Evolutionary conservation across 2,113 vertebrate species (phyloP), one percentile per base, ranked within the genome.

Genomic region (Sander lucioperca): DNA sequence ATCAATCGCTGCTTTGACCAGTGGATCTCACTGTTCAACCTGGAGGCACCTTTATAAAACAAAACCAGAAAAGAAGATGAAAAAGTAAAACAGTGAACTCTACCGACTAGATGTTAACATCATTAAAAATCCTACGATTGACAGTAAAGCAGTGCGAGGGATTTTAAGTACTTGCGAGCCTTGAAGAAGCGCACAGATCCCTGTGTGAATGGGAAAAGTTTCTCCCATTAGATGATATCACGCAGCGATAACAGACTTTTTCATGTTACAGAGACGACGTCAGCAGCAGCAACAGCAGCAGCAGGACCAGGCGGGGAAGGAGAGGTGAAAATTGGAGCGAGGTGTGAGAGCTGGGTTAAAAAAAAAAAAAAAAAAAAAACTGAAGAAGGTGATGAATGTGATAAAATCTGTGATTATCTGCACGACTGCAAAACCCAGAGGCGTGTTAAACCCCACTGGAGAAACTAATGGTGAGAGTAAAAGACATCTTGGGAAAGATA

Each of bases 241-340:
- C 19, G 2, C 36, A 16, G 16, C 63, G 65, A 73, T 11, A 30
- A 69, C 43, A 43, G 10, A 74, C 10, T 36, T 27, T 11, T 69
- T 61, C 21, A 50, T 6, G 47, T 74, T 39, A 59, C 21, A 25
- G 39, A 36, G 30, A 59, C n/a, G 30, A 59, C 27, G 18, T 77
- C 73, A 77, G 80, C 64, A 77, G 14, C 72, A 54, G 80, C 64
- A 77, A 10, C 72, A 54, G 19, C 27, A 25, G 23, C 23, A 58
- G 16, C 12, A 25, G n/a, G 3, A 47, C 15, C 1, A 30, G 5
- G 16, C 6, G 15, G 5, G 64, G 15, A 11, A 33, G 3, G 5
- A 10, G 53, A 76, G 62, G 73, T 83, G 80, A 69, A 74, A 84
- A 78, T 74, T 54, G 25, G 71, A 58, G 23, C 0, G 1, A 72